Evolutionary conservation across 1,140 invertebrate species (phyloP), one percentile per base, ranked within the genome.

Genomic region (Drosophila nigromelanica): DNA sequence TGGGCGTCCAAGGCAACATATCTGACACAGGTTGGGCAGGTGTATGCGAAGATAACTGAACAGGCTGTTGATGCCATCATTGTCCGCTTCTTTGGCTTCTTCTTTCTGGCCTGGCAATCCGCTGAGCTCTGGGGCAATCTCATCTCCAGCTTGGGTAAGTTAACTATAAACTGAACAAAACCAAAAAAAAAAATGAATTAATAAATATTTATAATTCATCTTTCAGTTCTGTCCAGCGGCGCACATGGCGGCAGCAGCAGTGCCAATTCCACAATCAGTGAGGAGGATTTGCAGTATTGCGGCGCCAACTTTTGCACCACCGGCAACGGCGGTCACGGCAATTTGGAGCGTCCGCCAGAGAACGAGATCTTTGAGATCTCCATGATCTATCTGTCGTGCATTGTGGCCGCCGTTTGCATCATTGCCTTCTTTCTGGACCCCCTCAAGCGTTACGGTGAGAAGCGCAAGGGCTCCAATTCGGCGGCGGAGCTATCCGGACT

Each of bases 1-100:
- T 99, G 98, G 98, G 96, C 97, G 0, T 97, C 98, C 4, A 98
- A 99, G 92, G 98, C 98, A 52, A 98, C 97, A 0, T 99, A 99
- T 90, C 93, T 99, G 5, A 99, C 98, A 0, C 97, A 99, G 92
- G 96, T 96, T 5, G 97, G 97, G 15, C 96, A 96, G 43, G 96
- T 98, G 70, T 97, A 97, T 92, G 96, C 96, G 4, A 97, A 97
- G 87, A 93, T 97, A 42, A 97, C 96, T 11, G 97, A 97, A 71
- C 96, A 98, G 83, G 94, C 96, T 0, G 95, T 96, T 5, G 97
- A 98, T 91, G 96, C 96, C 5, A 97, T 98, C 73, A 97, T 99
- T 58, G 97, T 98, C 40, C 92, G 97, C 77, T 99, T 99, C 94
- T 99, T 99, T 92, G 98, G 98, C 21, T 97, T 99, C 93, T 99